Evolutionary conservation across 2,797 vertebrate species (phyloP), one percentile per base, ranked within the genome.

Genomic region (Denticeps clupeoides): DNA sequence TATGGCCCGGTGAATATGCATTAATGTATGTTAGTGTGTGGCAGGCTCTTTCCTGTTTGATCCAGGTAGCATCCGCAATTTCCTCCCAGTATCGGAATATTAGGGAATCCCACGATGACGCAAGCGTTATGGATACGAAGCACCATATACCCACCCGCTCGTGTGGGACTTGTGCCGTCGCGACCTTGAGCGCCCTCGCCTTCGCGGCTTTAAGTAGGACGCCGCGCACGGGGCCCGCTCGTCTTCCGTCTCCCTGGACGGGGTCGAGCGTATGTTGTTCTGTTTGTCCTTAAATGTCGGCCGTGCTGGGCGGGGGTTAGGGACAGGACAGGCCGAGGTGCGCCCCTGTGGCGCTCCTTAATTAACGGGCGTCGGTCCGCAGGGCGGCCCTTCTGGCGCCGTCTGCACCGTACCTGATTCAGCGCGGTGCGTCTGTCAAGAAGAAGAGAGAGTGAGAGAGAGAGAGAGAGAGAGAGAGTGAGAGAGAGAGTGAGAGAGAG

Each of bases 401-500:
- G 40, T 58, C 44, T 58, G 50, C 41, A 25, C 35, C 47, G 27
- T 31, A 44, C 53, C 47, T 58, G 48, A 47, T 58, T 48, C 51
- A 55, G 49, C 24, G 47, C 21, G 35, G 35, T 11, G 27, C 19
- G n/a, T 10, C 9, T 27, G 10, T 46, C 19, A 23, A 32, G 10
- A 11, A 25, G 33, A 27, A 28, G 40, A 32, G 49, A n/a, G 29
- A 16, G 31, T 11, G 33, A 33, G 22, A 46, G 9, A 46, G 13
- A 3, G 13, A 51, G 26, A 24, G 52, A 22, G 26, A 37, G 37
- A 18, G 33, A 43, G 37, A 45, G 12, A 42, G 37, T 31, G 19
- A 10, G 16, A 38, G 24, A 45, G 25, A 41, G 6, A 23, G 48
- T 46, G 50, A 56, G 60, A 45, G 53, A 68, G 68, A 70, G 67